These are phyloP conservation scores for Eristalis arbustorum DNA, from an alignment of 2,888 invertebrate species.

Conservation along the genomic window DNA sequence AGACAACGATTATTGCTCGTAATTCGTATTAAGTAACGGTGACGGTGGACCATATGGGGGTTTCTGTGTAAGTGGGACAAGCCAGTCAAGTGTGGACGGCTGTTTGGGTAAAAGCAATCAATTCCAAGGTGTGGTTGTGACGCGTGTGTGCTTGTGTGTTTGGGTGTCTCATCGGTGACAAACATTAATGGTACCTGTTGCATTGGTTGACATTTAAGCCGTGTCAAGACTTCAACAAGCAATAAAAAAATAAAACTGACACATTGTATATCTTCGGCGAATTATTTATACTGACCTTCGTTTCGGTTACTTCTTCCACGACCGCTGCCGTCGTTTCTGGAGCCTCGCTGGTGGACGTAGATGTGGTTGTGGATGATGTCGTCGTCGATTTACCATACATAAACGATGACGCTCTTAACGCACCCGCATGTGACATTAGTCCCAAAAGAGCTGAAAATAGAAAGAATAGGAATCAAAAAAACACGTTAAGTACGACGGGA, in stretches of 20 bases:
- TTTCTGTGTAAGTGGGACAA: conserved; percentile 66
- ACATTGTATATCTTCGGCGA: not conserved
- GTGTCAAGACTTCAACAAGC: not conserved
- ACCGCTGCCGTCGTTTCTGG: conserved; percentile 66
- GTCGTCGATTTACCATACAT: conserved; percentile 81
- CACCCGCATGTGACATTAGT: conserved; percentile 81
- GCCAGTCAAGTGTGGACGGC: conserved; percentile 7
- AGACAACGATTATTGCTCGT: conserved; percentile 25
- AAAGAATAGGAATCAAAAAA: not conserved
- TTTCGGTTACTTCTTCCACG: conserved; percentile 71
- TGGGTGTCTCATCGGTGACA: not conserved
- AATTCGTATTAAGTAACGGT: conserved; percentile 63
- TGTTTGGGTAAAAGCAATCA: conserved; percentile 23
- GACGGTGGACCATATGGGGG: conserved; percentile 47
- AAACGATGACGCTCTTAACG: conserved; percentile 83
- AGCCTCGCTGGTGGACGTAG: conserved; percentile 79
- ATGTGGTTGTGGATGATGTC: conserved; percentile 80
- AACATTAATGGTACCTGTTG: conserved; percentile 15
- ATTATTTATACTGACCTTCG: conserved; percentile 50
- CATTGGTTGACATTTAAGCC: conserved; percentile 22
- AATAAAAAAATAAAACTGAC: not conserved
- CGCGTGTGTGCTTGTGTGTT: not conserved
- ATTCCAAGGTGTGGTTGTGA: not conserved
- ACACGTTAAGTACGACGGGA: not conserved
- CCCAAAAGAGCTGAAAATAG: conserved; percentile 79